Conservation (phyloP, 2,797 vertebrate genomes). For the Microtus agrestis region DNA sequence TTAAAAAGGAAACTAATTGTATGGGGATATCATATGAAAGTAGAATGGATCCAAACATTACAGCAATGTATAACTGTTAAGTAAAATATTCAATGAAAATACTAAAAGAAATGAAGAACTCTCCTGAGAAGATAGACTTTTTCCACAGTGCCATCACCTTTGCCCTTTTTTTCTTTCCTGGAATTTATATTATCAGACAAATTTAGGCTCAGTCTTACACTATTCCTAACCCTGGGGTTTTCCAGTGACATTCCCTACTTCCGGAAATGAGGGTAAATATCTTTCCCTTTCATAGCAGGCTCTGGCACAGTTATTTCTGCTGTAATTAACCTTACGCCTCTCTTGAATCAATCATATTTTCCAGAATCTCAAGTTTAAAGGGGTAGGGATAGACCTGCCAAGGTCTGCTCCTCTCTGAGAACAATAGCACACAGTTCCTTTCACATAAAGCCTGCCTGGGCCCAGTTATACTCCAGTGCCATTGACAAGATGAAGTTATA, state of each 20-base stretch:
- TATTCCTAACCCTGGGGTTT: neutral
- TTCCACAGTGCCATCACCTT: neutral
- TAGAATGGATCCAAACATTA: neutral
- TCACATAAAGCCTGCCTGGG: neutral
- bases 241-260: neutral
- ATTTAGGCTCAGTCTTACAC: neutral
- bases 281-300: neutral
- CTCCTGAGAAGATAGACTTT: neutral
- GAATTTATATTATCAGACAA: neutral
- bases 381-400: neutral
- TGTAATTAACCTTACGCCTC: neutral
- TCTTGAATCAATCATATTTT: neutral
- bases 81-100: neutral
- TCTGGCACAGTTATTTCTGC: neutral
- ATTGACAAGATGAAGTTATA: neutral
- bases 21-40: neutral
- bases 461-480: neutral
- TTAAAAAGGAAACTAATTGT: neutral
- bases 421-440: constrained; percentile 1
- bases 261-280: neutral
- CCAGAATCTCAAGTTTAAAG: neutral
- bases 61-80: neutral
- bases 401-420: neutral
- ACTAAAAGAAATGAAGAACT: neutral
- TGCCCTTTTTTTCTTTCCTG: neutral